Evolutionary conservation across 2,888 invertebrate species (phyloP), one percentile per base, ranked within the genome.

Genomic region (Drosophila lacicola): DNA sequence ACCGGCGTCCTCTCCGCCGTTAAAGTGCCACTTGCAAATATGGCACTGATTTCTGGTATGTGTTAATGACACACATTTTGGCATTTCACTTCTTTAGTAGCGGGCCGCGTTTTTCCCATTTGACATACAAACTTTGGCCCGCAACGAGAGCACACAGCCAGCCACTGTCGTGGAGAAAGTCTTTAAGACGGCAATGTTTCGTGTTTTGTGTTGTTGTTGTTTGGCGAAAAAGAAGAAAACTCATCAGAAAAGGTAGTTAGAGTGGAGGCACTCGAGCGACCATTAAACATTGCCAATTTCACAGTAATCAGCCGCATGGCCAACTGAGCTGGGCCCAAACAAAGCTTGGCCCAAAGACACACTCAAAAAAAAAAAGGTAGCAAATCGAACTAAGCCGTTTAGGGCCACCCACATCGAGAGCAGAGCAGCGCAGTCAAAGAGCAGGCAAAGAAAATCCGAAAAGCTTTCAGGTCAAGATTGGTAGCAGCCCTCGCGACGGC

Each of bases 241-340:
- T 77, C 88, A 85, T 87, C 67, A 87, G 65, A 72, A 66, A 79
- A 82, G 70, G 74, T 80, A 88, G 80, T 84, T 85, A 88, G 80
- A 67, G 51, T 49, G 41, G 65, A 73, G 55, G 54, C 53, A 69
- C 64, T 68, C 14, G 36, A 56, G 62, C 70, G 61, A 65, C 54
- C 85, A 87, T 87, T 83, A 83, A 87, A 76, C 74, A 70, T 87
- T 84, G 83, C 83, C 83, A 84, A 84, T 84, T 84, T 84, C 88
- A 88, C 83, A 88, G 83, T 75, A 79, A 85, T 83, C 82, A 83
- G 74, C 63, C 57, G 56, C 68, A 44, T 80, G 71, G 83, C 71
- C 80, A 63, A 67, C 70, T 50, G 19, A 78, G 67, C 78, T 49
- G 56, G 50, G 56, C 21, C 64, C 67, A 53, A 77, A 74, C 72